Conservation (phyloP, 2,888 invertebrate genomes). For the Diplazon laetatorius region DNA sequence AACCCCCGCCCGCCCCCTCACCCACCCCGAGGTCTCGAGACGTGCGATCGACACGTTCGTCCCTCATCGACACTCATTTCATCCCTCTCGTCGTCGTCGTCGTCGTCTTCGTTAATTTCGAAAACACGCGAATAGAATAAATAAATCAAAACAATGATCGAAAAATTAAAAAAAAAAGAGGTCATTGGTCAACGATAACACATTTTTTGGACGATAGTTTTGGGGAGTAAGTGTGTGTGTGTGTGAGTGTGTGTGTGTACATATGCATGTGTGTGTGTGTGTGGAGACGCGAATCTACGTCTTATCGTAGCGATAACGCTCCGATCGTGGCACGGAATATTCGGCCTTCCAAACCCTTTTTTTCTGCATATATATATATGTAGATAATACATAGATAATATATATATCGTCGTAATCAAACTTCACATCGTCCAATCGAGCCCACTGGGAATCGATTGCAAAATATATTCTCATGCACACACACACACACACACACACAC, state of each 20-base stretch:
- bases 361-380: too few species aligned
- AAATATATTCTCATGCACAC: neutral
- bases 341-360: neutral
- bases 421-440: slow-evolving; percentile 5
- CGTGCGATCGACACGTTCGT: neutral
- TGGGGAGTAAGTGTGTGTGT: too few species aligned
- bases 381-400: slow-evolving; percentile 4
- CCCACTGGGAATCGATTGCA: slow-evolving; percentile 27
- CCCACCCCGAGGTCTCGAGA: neutral
- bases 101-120: too few species aligned
- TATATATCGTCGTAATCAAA: slow-evolving; percentile 3
- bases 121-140: neutral
- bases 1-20: neutral
- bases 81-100: too few species aligned
- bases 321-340: neutral
- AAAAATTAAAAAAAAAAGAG: neutral
- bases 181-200: neutral
- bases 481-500: too few species aligned
- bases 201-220: neutral
- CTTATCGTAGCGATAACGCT: neutral
- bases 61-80: neutral
- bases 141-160: neutral
- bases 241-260: too few species aligned
- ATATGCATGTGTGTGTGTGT: too few species aligned
- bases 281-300: neutral